Conservation (phyloP, 2,113 vertebrate species). For the Merops nubicus region DNA sequence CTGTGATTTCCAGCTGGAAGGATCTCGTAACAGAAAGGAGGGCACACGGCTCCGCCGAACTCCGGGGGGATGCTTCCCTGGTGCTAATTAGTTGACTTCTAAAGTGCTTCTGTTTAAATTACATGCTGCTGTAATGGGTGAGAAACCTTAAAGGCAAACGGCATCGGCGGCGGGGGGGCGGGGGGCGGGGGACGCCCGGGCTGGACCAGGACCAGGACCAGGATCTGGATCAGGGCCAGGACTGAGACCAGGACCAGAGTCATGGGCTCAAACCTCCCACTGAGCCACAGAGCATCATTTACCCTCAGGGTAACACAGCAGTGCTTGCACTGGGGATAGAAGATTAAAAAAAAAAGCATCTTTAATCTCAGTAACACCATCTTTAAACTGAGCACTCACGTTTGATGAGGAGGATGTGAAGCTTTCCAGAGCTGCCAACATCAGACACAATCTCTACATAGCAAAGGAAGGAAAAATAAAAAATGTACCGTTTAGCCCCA, state of each 20-base stretch:
- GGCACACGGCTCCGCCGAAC: slow-evolving; percentile 71
- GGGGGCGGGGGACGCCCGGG: neutral
- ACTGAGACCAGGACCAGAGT: neutral
- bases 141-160: slow-evolving; percentile 53
- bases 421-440: neutral
- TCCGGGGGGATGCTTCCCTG: slow-evolving; percentile 77
- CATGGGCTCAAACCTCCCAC: neutral
- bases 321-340: neutral
- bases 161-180: rapidly evolving
- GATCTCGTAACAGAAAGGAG: slow-evolving; percentile 56
- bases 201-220: neutral
- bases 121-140: slow-evolving; percentile 23
- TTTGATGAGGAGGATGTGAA: slow-evolving; percentile 1
- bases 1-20: slow-evolving; percentile 36
- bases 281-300: rapidly evolving
- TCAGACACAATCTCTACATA: neutral
- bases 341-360: neutral
- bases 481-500: neutral
- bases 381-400: neutral
- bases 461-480: neutral
- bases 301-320: neutral
- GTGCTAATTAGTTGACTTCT: slow-evolving; percentile 72
- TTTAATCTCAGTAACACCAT: neutral
- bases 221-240: neutral
- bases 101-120: slow-evolving; percentile 69